phyloP scores from a whole-genome alignment of 2,113 vertebrate genomes.

The Cyphomyrus discorhynchus region DNA sequence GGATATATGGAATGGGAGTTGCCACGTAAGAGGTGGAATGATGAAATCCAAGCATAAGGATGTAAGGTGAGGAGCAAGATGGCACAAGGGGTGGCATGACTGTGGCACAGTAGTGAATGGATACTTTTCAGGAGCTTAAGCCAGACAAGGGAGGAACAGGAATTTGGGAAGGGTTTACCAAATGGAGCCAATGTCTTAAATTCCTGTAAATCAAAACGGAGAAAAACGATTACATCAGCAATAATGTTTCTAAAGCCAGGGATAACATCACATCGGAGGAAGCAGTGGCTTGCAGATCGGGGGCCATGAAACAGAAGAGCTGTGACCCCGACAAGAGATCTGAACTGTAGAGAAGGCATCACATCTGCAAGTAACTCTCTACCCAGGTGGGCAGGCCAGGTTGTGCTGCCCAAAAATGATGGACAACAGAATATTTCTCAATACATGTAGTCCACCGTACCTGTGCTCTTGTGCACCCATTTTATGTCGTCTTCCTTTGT shows the following conservation, averaged over 20 bases:
- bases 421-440: background rate
- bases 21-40: background rate
- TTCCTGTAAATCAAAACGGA: constrained; percentile 1
- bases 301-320: background rate
- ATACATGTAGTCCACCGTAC: background rate
- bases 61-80: background rate
- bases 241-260: background rate
- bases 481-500: background rate
- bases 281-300: background rate
- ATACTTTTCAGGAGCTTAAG: background rate
- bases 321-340: background rate
- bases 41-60: background rate
- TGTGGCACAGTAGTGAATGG: background rate
- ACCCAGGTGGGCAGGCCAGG: background rate
- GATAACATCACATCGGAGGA: background rate
- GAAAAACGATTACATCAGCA: background rate
- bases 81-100: background rate
- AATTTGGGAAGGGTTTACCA: background rate
- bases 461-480: background rate
- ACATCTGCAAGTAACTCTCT: background rate
- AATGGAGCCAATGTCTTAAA: background rate
- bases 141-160: background rate
- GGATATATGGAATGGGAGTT: background rate
- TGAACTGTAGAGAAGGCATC: background rate
- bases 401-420: background rate